Evolutionary conservation across 2,888 invertebrate genomes (phyloP), one percentile per base, ranked within the genome.

Genomic region (Sycophila texana): DNA sequence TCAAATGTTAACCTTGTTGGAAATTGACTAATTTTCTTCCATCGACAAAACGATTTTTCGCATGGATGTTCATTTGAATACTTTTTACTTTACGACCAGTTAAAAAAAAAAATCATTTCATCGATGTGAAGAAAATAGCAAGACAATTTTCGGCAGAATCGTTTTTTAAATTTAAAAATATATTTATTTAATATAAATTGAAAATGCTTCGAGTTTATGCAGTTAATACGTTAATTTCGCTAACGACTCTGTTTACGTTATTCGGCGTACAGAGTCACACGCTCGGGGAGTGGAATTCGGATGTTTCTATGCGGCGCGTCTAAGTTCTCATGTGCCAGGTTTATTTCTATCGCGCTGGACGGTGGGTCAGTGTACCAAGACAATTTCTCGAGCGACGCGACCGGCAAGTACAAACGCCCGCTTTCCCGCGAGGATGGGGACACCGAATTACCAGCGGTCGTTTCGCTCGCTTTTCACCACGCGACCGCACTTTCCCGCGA

Each of bases 331-430:
- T 60, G 74, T 70, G 82, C 67, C 74, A 71, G 75, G 87, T 86
- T 39, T 87, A 88, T 87, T 88, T 87, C 83, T 83, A 86, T 83
- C 85, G 72, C 65, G 71, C 80, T 81, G 82, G 67, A 79, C 83
- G 84, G 75, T 85, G 83, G 86, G 86, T 87, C 86, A 86, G 84
- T 83, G 86, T 86, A 86, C 85, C 83, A 83, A 85, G 85, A 86
- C 84, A 83, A 86, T 86, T 87, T 86, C 78, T 71, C 75, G 66
- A 74, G 30, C 26, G 18, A 16, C 39, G 39, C 39, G 39, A 39
- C 51, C 30, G 57, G 4, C n/a, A 22, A 67, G 39, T 60, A 26
- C 58, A 58, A 26, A 57, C 55, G 63, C 39, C 39, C 39, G 39
- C 39, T 26, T 4, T 22, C 18, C 57, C 47, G 30, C 67, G 63